These are phyloP conservation scores for Puntigrus tetrazona DNA, from an alignment of 2,113 vertebrate species.

Conservation along the genomic window DNA sequence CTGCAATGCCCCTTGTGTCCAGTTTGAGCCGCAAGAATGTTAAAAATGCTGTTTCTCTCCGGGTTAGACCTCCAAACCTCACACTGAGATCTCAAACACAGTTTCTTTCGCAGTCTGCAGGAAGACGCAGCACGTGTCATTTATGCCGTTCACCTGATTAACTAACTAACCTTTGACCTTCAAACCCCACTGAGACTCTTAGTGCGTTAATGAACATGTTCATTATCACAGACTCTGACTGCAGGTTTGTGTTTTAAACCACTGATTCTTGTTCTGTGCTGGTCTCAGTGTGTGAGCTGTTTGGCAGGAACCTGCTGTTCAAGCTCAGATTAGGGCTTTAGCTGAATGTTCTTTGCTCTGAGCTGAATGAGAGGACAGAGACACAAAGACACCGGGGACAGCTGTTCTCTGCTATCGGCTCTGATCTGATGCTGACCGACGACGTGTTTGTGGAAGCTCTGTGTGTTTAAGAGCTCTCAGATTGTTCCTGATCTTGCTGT, in stretches of 20 bases:
- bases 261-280: not conserved
- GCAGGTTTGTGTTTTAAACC: not conserved
- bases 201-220: not conserved
- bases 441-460: not conserved
- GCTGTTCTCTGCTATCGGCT: not conserved
- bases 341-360: not conserved
- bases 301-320: not conserved
- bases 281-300: not conserved
- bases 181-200: not conserved
- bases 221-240: not conserved
- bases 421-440: not conserved
- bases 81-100: too few species aligned
- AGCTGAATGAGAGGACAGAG: not conserved
- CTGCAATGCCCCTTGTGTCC: not conserved
- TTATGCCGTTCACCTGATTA: not conserved
- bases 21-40: not conserved
- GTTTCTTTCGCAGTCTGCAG: not conserved
- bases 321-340: slow-evolving; percentile 15
- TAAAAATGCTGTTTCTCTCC: too few species aligned
- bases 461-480: not conserved
- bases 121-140: not conserved
- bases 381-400: not conserved
- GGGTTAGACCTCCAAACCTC: too few species aligned
- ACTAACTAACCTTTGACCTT: not conserved
- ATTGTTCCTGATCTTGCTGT: not conserved